Percentiles rank a stretch among this genome's conserved stretches.
These are phyloP conservation scores for Drosophila arizonae DNA, from an alignment of 1,140 invertebrate genomes.

Conservation along the genomic window DNA sequence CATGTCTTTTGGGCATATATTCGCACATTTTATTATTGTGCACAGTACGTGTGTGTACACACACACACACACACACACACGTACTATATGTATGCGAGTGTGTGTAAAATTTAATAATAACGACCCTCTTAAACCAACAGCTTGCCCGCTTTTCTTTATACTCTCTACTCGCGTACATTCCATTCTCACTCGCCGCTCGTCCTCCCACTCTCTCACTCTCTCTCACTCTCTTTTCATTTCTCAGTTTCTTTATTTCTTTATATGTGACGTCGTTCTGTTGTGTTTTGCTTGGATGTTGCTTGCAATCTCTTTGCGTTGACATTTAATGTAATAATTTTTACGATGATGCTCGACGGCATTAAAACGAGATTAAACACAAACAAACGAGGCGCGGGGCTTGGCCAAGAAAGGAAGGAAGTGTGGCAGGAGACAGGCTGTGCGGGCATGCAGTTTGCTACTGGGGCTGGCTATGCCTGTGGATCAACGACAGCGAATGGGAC, in stretches of 20 bases:
- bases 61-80: too few relatives aligned
- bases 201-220: background rate
- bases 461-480: background rate
- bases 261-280: conserved; percentile 18
- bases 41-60: conserved; percentile 21
- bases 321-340: conserved; percentile 81
- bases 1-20: conserved; percentile 67
- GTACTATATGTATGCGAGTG: conserved; percentile 32
- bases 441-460: too few relatives aligned
- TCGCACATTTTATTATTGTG: conserved; percentile 69
- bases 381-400: conserved; percentile 52
- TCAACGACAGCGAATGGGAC: conserved; percentile 11
- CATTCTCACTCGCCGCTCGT: conserved; percentile 15
- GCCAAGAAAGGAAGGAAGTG: background rate
- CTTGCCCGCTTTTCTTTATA: conserved; percentile 43
- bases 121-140: conserved; percentile 73
- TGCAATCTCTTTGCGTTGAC: conserved; percentile 64
- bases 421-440: too few relatives aligned
- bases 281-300: conserved; percentile 33
- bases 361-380: conserved; percentile 80
- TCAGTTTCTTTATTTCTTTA: conserved; percentile 11
- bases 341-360: conserved; percentile 79
- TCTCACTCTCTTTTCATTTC: conserved; percentile 3
- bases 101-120: conserved; percentile 80
- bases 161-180: conserved; percentile 37